Conservation (phyloP, 2,888 invertebrate species). For the Cistogaster globosa region DNA sequence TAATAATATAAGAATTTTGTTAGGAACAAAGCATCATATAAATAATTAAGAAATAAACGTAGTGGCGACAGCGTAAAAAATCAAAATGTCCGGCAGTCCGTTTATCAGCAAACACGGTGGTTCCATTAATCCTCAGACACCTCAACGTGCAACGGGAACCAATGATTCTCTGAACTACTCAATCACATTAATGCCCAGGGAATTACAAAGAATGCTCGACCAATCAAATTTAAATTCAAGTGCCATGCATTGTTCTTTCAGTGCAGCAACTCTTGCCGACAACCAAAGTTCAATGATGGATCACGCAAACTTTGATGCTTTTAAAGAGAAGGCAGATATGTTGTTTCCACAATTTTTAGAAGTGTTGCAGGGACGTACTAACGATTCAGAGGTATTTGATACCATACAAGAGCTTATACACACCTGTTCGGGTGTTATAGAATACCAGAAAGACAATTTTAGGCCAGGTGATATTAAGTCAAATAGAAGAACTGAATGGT, state of each 20-base stretch:
- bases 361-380: constrained; percentile 79
- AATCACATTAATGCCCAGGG: constrained; percentile 76
- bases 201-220: constrained; percentile 75
- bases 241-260: constrained; percentile 57
- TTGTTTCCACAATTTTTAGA: constrained; percentile 81
- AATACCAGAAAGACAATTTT: constrained; percentile 75
- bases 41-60: not conserved
- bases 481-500: constrained; percentile 83
- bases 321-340: constrained; percentile 77
- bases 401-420: constrained; percentile 78
- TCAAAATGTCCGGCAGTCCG: constrained; percentile 73
- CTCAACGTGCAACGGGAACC: constrained; percentile 42
- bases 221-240: constrained; percentile 65
- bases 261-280: constrained; percentile 63
- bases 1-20: not conserved
- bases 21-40: not conserved
- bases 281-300: constrained; percentile 63
- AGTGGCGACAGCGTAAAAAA: not conserved
- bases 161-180: constrained; percentile 73
- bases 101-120: constrained; percentile 70
- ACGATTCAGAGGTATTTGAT: constrained; percentile 78
- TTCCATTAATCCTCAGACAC: constrained; percentile 63
- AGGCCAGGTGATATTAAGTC: constrained; percentile 68
- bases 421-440: constrained; percentile 77
- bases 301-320: constrained; percentile 58